These are phyloP conservation scores for Rousettus leschenaultii DNA, from an alignment of 2,113 vertebrate species.

Conservation along the genomic window DNA sequence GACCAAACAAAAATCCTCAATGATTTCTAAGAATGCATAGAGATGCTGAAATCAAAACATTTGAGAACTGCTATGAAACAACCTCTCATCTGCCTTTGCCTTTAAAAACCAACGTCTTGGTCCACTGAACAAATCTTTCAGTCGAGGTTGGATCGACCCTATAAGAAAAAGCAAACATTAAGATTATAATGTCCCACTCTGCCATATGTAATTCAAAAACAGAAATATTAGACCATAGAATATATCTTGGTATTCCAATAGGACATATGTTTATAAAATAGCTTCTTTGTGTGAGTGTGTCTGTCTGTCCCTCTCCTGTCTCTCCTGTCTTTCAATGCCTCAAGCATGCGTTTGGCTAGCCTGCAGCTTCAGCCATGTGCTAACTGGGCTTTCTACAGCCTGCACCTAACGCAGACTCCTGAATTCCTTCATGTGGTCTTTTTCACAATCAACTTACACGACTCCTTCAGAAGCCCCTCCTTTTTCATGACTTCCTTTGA, in stretches of 20 bases:
- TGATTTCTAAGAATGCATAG: not conserved
- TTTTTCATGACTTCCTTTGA: not conserved
- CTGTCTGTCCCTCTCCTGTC: not conserved
- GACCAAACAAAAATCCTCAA: not conserved
- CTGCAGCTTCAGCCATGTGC: not conserved
- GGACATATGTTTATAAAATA: not conserved
- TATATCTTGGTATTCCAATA: not conserved
- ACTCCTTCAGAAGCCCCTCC: not conserved
- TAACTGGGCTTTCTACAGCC: not conserved
- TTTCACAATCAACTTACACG: not conserved
- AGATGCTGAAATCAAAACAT: not conserved
- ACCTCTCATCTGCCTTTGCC: not conserved
- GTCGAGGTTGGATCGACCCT: not conserved
- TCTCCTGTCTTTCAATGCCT: not conserved
- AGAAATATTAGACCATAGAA: not conserved
- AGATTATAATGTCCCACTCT: not conserved
- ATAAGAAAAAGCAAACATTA: not conserved
- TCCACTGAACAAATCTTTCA: not conserved
- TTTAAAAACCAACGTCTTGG: not conserved
- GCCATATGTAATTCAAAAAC: not conserved
- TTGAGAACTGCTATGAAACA: not conserved
- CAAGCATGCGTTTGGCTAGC: too few relatives aligned
- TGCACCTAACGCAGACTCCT: not conserved
- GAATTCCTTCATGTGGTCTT: not conserved
- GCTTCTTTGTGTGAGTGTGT: not conserved